Evolutionary conservation across 1,140 invertebrate species (phyloP), one percentile per base, ranked within the genome.

Genomic region (Ctenoplectra terminalis): DNA sequence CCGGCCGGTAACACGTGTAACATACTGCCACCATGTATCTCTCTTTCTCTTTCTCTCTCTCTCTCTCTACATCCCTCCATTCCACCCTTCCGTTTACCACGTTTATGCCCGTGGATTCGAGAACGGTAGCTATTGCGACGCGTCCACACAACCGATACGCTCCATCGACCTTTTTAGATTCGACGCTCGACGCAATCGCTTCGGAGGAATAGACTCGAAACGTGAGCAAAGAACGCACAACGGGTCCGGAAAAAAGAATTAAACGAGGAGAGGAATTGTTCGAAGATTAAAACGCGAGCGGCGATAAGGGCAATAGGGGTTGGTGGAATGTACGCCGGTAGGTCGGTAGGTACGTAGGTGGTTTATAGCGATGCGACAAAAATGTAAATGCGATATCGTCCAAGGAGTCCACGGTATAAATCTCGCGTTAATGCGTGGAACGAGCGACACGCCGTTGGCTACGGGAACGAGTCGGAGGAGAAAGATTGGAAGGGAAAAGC

Each of bases 321-420:
- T 78, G 84, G 48, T 52, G 82, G 61, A 54, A 34, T 46, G 63
- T 58, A 77, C 75, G 77, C 52, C 46, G 75, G 61, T 58, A 67
- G 73, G 73, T 76, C 56, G 78, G 84, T 83, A 52, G 83, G 82
- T 89, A 83, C 87, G 88, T 89, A 86, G 86, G 83, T 90, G 83
- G 90, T 93, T 93, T 92, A 93, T 93, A 93, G 92, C 91, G 92
- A 93, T 93, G 90, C 91, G 92, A 93, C 92, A 93, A 93, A 93
- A 93, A 93, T 93, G 92, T 93, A 93, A 93, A 93, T 93, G 91
- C 90, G 92, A 93, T 92, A 92, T 93, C 92, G 90, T 90, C 90
- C 88, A 85, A 73, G 90, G 89, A 93, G 92, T 92, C 88, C 87
- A 87, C 60, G 88, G 90, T 89, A 93, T 93, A 93, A 93, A 93